A percentile compares a stretch with the other conserved stretches of the same genome.
These are phyloP conservation scores for Neuroscelio doddi DNA, from an alignment of 2,888 invertebrate species.

Conservation along the genomic window DNA sequence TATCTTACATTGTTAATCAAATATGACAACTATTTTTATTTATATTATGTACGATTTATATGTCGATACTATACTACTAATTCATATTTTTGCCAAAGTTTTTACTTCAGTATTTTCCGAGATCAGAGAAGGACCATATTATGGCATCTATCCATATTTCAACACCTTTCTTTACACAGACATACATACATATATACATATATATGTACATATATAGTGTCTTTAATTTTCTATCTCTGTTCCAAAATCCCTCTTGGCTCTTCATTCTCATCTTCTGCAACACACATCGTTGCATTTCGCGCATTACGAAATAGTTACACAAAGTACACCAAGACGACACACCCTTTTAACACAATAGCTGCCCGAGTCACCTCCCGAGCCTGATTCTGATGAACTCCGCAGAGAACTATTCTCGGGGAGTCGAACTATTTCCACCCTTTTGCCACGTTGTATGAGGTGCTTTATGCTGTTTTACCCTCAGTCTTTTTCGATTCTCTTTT, in stretches of 20 bases:
- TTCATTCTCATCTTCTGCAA: slow-evolving; percentile 15
- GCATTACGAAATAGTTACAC: slow-evolving; percentile 12
- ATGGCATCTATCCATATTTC: too few relatives aligned
- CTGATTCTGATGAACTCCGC: slow-evolving; percentile 35
- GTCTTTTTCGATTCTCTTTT: slow-evolving; percentile 19
- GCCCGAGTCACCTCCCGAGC: slow-evolving; percentile 6
- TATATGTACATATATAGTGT: not conserved
- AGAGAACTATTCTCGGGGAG: slow-evolving; percentile 26
- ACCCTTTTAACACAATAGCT: slow-evolving; percentile 24
- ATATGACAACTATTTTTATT: too few relatives aligned
- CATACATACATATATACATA: not conserved
- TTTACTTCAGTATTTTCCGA: too few relatives aligned
- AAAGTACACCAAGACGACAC: slow-evolving; percentile 14
- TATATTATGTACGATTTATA: too few relatives aligned
- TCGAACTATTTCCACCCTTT: slow-evolving; percentile 27
- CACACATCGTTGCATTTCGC: slow-evolving; percentile 15
- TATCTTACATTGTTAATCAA: too few relatives aligned
- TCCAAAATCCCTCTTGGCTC: slow-evolving; percentile 8
- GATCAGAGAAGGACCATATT: too few relatives aligned
- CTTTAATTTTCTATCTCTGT: slow-evolving; percentile 17
- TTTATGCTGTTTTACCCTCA: slow-evolving; percentile 15
- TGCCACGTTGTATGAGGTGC: slow-evolving; percentile 5
- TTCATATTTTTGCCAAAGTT: too few relatives aligned
- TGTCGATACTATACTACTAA: too few relatives aligned
- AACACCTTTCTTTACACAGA: too few relatives aligned